These are phyloP conservation scores for Acrobasis suavella DNA, from an alignment of 2,888 invertebrate species.

Conservation along the genomic window DNA sequence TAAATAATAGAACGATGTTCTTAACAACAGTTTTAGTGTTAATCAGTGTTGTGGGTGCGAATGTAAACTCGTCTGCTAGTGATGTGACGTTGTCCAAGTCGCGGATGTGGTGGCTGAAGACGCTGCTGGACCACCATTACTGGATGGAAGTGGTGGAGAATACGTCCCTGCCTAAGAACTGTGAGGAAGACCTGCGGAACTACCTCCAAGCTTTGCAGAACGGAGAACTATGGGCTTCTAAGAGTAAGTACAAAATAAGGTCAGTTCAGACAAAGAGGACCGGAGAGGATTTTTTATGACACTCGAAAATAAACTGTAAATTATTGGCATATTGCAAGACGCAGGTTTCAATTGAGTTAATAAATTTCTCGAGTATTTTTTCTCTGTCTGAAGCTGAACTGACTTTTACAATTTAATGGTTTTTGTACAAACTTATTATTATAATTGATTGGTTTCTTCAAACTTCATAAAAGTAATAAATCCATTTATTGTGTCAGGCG, in stretches of 20 bases:
- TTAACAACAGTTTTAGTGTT: constrained; percentile 59
- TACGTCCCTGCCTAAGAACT: constrained; percentile 69
- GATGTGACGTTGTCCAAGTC: constrained; percentile 46
- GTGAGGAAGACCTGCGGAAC: constrained; percentile 82
- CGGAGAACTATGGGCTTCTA: constrained; percentile 89
- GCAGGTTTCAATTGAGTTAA: no score
- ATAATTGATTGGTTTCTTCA: no score
- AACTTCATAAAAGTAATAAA: no score
- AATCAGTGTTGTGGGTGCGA: constrained; percentile 69
- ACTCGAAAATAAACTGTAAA: no score
- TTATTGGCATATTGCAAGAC: no score
- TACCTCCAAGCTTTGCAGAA: constrained; percentile 82
- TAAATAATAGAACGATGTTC: constrained; percentile 52
- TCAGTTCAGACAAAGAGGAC: no score
- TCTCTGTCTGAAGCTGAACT: no score
- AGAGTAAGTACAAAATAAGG: constrained; percentile 87
- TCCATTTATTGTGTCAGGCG: no score
- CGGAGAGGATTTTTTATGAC: no score
- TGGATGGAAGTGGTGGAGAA: constrained; percentile 76
- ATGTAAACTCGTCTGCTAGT: constrained; percentile 53
- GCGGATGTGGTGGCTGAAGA: constrained; percentile 85
- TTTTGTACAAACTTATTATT: not conserved
- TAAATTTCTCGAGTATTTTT: no score
- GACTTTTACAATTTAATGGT: not conserved
- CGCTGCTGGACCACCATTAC: constrained; percentile 85